Percentiles rank a stretch among this genome's conserved stretches.
Conservation (phyloP, 2,888 invertebrate species). For the Mactromeris polynyma region DNA sequence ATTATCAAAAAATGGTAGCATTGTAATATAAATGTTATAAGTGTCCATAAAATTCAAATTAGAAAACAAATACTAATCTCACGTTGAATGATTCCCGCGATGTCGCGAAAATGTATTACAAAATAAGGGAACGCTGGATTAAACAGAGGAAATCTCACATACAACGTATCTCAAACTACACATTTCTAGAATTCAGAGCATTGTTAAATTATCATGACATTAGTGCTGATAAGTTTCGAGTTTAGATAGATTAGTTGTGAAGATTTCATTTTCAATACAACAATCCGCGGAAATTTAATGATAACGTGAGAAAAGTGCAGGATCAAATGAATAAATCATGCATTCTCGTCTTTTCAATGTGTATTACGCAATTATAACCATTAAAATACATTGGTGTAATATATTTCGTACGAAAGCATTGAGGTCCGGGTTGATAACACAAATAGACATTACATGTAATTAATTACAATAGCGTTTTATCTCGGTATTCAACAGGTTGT, state of each 20-base stretch:
- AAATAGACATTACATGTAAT: not conserved
- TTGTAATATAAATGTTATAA: not conserved
- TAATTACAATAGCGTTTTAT: slow-evolving; percentile 4
- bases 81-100: not conserved
- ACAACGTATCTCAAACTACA: not conserved
- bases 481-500: not conserved
- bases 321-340: not conserved
- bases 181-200: not conserved
- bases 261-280: not conserved
- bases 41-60: not conserved
- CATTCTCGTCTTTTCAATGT: not conserved
- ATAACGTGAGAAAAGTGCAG: not conserved
- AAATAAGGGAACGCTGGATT: not conserved
- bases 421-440: not conserved
- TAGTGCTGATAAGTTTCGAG: not conserved
- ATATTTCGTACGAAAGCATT: not conserved
- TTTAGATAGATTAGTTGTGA: not conserved
- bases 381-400: not conserved
- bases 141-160: not conserved
- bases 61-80: not conserved
- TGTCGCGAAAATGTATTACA: slow-evolving; percentile 6
- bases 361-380: not conserved
- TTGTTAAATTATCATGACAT: not conserved
- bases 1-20: not conserved
- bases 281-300: not conserved